These are phyloP conservation scores for Eleginops maclovinus DNA, from an alignment of 2,113 vertebrate species.

Conservation along the genomic window DNA sequence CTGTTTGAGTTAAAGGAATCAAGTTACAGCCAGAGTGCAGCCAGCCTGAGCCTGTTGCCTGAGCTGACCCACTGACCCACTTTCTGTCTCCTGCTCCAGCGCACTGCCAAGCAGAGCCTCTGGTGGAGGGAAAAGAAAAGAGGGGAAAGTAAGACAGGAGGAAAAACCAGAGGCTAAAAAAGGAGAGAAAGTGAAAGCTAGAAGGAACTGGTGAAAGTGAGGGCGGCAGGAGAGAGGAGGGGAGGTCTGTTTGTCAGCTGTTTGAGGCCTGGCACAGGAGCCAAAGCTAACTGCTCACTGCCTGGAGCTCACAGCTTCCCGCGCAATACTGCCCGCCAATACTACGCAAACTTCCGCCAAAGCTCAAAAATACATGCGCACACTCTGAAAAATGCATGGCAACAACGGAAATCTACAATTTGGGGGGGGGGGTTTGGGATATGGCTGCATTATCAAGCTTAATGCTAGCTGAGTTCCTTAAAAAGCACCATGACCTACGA, in stretches of 20 bases:
- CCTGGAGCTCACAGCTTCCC: constrained; percentile 65
- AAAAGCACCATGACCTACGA: not conserved
- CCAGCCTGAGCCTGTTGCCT: constrained; percentile 67
- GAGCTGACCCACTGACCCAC: constrained; percentile 83
- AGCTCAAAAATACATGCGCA: constrained; percentile 46
- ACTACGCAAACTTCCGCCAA: constrained; percentile 63
- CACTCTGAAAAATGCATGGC: constrained; percentile 35
- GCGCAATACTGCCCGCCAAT: constrained; percentile 69
- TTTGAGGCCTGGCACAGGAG: constrained; percentile 64
- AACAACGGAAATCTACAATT: constrained; percentile 51
- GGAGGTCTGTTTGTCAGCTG: constrained; percentile 57
- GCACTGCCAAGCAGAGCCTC: constrained; percentile 62
- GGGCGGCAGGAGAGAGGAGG: constrained; percentile 33
- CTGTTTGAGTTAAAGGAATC: constrained; percentile 56
- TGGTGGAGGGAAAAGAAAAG: constrained; percentile 50
- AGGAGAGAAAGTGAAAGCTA: constrained; percentile 42
- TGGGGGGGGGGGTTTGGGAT: not conserved
- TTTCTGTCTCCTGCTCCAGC: constrained; percentile 68
- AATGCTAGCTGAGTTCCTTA: not conserved
- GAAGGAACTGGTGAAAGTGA: constrained; percentile 13
- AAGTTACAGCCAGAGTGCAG: constrained; percentile 62
- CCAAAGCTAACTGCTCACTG: constrained; percentile 56
- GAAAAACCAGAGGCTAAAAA: constrained; percentile 22
- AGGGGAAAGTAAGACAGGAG: constrained; percentile 19
- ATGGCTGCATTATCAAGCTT: not conserved